Conservation (phyloP, 2,888 invertebrate genomes). For the Sicus ferrugineus region DNA sequence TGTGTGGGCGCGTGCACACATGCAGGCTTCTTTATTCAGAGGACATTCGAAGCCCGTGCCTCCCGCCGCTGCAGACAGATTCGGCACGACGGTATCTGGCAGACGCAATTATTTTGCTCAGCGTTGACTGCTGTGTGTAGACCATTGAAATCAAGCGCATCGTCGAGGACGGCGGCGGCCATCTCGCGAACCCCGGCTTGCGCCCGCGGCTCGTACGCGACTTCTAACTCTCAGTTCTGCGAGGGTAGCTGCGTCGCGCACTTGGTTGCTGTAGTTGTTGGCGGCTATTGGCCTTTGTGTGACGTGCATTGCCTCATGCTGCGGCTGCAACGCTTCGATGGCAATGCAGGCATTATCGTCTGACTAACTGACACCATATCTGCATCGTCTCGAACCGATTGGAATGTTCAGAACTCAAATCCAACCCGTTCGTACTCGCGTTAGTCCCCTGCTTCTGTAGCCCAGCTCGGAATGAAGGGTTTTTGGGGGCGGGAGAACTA, state of each 20-base stretch:
- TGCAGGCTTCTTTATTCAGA: conserved; percentile 41
- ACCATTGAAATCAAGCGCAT: conserved; percentile 35
- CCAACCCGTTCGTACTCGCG: no score
- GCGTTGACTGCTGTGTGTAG: conserved; percentile 36
- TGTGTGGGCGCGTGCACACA: conserved; percentile 21
- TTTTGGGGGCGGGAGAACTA: no score
- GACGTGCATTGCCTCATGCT: not conserved
- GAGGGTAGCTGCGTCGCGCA: conserved; percentile 17
- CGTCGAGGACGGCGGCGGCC: conserved; percentile 30
- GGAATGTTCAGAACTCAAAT: no score
- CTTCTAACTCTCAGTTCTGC: not conserved
- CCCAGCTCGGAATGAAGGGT: no score
- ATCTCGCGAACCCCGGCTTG: conserved; percentile 33
- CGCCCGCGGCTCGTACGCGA: conserved; percentile 23
- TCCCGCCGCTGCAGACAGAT: conserved; percentile 37
- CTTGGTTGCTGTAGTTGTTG: conserved; percentile 4
- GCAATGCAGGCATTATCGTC: not conserved
- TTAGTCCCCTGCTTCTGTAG: no score
- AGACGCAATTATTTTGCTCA: conserved; percentile 37
- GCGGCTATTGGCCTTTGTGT: conserved; percentile 13
- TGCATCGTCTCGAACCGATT: no score
- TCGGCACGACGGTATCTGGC: conserved; percentile 35
- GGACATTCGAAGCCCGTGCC: conserved; percentile 41
- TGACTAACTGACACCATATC: not conserved
- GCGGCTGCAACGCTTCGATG: not conserved